These are phyloP conservation scores for Leucoraja erinaceus DNA, from an alignment of 2,113 vertebrate species.

Conservation along the genomic window DNA sequence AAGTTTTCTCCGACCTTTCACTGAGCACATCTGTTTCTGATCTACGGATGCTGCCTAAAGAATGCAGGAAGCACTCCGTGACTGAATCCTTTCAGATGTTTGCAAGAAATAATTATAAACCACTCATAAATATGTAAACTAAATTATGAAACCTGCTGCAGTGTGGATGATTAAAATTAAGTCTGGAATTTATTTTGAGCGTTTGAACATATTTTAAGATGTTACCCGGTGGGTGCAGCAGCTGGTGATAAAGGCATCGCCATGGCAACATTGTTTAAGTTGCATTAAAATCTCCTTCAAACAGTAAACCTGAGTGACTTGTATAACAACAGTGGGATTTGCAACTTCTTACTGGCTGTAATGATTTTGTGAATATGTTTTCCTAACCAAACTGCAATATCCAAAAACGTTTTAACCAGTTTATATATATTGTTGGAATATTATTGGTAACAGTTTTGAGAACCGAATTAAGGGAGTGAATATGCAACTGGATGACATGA, in stretches of 20 bases:
- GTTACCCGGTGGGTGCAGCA: slow-evolving; percentile 28
- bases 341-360: neutral
- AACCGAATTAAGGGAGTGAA: no score
- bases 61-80: neutral
- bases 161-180: slow-evolving; percentile 17
- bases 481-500: no score
- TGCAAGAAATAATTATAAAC: neutral
- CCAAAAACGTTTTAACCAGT: neutral
- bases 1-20: neutral
- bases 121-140: neutral
- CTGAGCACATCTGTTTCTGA: neutral
- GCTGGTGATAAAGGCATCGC: slow-evolving; percentile 9
- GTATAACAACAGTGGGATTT: neutral
- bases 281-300: neutral
- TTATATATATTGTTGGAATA: neutral
- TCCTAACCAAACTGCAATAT: neutral
- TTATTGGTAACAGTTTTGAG: no score
- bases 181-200: slow-evolving; percentile 21
- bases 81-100: neutral
- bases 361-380: neutral
- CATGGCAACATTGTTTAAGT: slow-evolving; percentile 27
- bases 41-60: neutral
- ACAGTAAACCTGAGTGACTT: neutral
- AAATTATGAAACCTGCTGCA: neutral
- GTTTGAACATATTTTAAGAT: neutral